Conservation (phyloP, 2,113 vertebrate genomes). For the Callospermophilus lateralis region DNA sequence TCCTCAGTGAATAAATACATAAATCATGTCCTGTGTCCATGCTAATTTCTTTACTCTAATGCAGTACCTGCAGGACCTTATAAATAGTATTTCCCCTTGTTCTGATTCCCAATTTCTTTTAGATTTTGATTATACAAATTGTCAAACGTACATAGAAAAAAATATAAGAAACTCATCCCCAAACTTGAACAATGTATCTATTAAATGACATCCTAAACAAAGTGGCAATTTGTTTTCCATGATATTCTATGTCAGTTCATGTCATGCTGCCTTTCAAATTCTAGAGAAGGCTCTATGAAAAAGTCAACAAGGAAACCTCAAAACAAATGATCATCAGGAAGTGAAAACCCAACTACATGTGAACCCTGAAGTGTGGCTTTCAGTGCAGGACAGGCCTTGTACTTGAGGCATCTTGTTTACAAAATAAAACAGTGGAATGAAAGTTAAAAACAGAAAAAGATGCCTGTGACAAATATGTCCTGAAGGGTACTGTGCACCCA, state of each 20-base stretch:
- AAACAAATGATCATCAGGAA: slow-evolving; percentile 57
- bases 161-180: slow-evolving; percentile 34
- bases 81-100: not conserved
- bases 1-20: not conserved
- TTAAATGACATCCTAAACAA: not conserved
- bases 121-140: slow-evolving; percentile 4
- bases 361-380: not conserved
- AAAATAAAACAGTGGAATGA: not conserved
- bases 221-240: slow-evolving; percentile 33
- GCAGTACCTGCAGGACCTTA: not conserved
- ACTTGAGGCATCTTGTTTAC: not conserved
- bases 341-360: slow-evolving; percentile 33
- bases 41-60: not conserved
- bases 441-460: not conserved
- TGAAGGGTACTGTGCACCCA: fast-evolving
- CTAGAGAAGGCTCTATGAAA: not conserved
- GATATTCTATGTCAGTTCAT: not conserved
- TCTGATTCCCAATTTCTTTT: slow-evolving; percentile 13
- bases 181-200: slow-evolving; percentile 7
- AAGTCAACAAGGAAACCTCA: slow-evolving; percentile 43
- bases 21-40: not conserved
- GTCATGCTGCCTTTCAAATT: not conserved
- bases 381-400: not conserved
- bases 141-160: not conserved
- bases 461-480: fast-evolving